phyloP scores from a whole-genome alignment of 2,888 invertebrate genomes.

The Nomada lathburiana region DNA sequence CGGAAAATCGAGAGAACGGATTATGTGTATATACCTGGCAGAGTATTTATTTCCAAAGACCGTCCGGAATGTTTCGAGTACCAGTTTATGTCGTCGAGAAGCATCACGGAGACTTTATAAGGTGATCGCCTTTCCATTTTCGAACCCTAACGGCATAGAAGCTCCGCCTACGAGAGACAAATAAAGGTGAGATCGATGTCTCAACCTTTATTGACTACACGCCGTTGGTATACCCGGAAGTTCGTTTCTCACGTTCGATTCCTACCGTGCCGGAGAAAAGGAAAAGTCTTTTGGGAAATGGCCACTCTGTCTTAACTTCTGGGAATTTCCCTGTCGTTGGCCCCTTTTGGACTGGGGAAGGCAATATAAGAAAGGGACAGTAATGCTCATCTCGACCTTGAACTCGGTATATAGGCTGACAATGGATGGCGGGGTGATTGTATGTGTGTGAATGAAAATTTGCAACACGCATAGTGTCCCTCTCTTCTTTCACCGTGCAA shows the following conservation, averaged over 20 bases:
- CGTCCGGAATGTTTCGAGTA: constrained; percentile 24
- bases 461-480: too few species aligned
- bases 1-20: background rate
- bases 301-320: constrained; percentile 10
- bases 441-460: too few species aligned
- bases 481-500: too few species aligned
- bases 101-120: constrained; percentile 20
- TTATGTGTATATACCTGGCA: background rate
- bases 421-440: background rate
- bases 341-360: constrained; percentile 9
- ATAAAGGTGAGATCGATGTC: constrained; percentile 53
- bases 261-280: constrained; percentile 25
- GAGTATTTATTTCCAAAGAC: background rate
- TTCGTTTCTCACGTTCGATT: constrained; percentile 46
- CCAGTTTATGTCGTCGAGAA: constrained; percentile 14
- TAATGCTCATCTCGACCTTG: constrained; percentile 28
- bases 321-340: constrained; percentile 12
- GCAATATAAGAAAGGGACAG: constrained; percentile 15
- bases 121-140: constrained; percentile 32
- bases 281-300: constrained; percentile 52
- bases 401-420: background rate
- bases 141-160: constrained; percentile 17
- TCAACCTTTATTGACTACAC: constrained; percentile 39
- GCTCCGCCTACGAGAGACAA: constrained; percentile 50
- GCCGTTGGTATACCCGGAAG: constrained; percentile 45